Percentiles rank a stretch among this genome's conserved stretches.
Conservation (phyloP, 2,797 vertebrate genomes). For the Gouania willdenowi region DNA sequence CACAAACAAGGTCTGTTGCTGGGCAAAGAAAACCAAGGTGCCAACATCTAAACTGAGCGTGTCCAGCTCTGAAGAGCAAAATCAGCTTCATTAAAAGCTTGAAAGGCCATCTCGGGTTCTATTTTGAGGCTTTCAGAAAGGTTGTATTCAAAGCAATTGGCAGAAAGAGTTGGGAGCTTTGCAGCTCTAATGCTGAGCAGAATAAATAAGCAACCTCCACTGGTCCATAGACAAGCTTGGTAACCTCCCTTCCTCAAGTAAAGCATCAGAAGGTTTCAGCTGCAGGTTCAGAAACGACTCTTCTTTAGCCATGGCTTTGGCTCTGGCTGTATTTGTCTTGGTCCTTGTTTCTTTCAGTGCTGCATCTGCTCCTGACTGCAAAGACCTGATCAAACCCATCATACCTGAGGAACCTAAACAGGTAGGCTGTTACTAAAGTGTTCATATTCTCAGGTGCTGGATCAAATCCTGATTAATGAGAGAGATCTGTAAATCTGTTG, state of each 20-base stretch:
- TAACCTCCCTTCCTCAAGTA: conserved; percentile 17
- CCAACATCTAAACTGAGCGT: conserved; percentile 14
- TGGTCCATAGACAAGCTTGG: conserved; percentile 12
- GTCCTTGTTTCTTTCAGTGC: conserved; percentile 33
- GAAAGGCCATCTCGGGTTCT: conserved; percentile 21
- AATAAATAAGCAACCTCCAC: conserved; percentile 25
- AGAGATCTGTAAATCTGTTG: too few species aligned
- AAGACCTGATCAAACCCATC: conserved; percentile 57
- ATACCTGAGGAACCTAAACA: conserved; percentile 49
- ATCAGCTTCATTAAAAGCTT: conserved; percentile 5
- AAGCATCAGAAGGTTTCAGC: conserved; percentile 35
- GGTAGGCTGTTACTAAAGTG: conserved; percentile 26
- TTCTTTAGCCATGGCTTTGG: conserved; percentile 44
- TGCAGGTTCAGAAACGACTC: conserved; percentile 15
- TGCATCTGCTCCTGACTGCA: conserved; percentile 56
- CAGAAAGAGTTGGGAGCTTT: conserved; percentile 17
- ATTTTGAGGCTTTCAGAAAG: conserved; percentile 12
- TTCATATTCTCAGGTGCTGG: neutral
- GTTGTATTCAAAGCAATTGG: conserved; percentile 16
- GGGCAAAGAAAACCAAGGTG: conserved; percentile 24
- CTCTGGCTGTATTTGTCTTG: conserved; percentile 26
- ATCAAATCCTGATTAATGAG: neutral
- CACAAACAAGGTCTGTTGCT: conserved; percentile 29
- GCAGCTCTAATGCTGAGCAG: conserved; percentile 16
- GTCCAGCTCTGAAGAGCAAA: conserved; percentile 5